These are phyloP conservation scores for Nycteola revayana DNA, from an alignment of 2,888 invertebrate genomes.

Conservation along the genomic window DNA sequence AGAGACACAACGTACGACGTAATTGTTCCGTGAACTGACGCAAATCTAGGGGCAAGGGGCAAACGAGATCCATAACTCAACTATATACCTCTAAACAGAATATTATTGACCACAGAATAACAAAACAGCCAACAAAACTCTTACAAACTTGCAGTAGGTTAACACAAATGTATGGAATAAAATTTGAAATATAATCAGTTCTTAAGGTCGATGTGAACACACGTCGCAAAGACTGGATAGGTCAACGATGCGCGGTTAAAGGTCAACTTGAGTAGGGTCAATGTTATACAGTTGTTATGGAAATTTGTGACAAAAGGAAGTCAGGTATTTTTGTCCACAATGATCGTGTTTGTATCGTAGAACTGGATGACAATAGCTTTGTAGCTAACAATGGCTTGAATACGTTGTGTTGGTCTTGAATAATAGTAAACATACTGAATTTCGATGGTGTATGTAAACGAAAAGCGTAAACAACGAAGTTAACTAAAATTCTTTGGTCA, in stretches of 20 bases:
- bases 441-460: no score
- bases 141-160: conserved; percentile 19
- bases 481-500: no score
- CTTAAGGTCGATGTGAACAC: conserved; percentile 52
- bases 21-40: conserved; percentile 73
- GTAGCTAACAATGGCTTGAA: no score
- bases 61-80: conserved; percentile 68
- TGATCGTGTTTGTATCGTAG: conserved; percentile 4
- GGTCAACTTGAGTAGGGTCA: conserved; percentile 60
- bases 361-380: no score
- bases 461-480: no score
- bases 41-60: conserved; percentile 64
- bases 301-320: conserved; percentile 50
- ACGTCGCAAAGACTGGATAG: conserved; percentile 66
- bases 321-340: conserved; percentile 49
- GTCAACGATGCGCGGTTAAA: conserved; percentile 54
- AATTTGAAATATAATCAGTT: conserved; percentile 6
- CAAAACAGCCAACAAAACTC: conserved; percentile 3
- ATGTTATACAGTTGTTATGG: conserved; percentile 71
- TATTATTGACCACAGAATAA: conserved; percentile 41
- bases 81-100: conserved; percentile 41
- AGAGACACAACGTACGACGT: conserved; percentile 59
- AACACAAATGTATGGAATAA: conserved; percentile 3
- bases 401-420: no score
- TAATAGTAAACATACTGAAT: no score